Percentiles rank a stretch among this genome's conserved stretches.
Evolutionary conservation across 1,140 invertebrate genomes (phyloP).

Genomic region (Aplysia californica): DNA sequence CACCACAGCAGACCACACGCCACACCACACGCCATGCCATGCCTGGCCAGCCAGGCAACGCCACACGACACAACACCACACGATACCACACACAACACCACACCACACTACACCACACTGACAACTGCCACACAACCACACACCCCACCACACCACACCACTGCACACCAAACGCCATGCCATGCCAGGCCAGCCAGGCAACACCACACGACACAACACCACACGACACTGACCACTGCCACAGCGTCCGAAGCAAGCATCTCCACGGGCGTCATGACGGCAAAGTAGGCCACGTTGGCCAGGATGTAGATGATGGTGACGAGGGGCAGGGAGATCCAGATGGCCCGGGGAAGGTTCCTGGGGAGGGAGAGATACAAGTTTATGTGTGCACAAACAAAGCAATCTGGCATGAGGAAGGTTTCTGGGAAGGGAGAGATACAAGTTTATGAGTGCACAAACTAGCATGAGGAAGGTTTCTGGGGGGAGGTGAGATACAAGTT

Average conservation of each 20-base stretch:
- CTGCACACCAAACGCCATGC: no score
- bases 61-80: no score
- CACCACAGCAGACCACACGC: no score
- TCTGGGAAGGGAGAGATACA: conserved; percentile 42
- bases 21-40: no score
- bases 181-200: no score
- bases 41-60: no score
- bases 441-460: conserved; percentile 10
- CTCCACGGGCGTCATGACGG: conserved; percentile 67
- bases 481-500: background rate
- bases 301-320: conserved; percentile 70
- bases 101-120: no score
- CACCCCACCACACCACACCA: no score
- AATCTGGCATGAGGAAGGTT: conserved; percentile 68
- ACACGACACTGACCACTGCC: conserved; percentile 68
- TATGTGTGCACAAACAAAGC: background rate
- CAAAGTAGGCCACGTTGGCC: conserved; percentile 70
- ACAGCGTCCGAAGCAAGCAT: conserved; percentile 69
- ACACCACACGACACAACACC: no score
- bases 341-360: conserved; percentile 70
- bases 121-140: no score
- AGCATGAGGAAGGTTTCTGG: conserved; percentile 70
- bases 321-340: conserved; percentile 68
- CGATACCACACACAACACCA: no score
- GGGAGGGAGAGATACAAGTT: background rate